phyloP scores from a whole-genome alignment of 2,888 invertebrate genomes.

The Stenolophus ochropezus region DNA sequence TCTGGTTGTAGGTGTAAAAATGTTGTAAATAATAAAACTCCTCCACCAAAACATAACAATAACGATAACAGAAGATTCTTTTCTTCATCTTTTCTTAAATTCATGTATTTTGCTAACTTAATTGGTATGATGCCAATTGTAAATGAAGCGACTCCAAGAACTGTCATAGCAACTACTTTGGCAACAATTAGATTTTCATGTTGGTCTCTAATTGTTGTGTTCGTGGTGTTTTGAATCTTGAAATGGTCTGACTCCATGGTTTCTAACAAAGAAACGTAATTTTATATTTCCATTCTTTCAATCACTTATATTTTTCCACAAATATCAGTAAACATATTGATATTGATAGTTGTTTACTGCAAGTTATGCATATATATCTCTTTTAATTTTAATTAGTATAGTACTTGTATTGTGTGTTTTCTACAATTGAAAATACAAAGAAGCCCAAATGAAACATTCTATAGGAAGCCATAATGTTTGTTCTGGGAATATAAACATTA shows the following conservation, averaged over 20 bases:
- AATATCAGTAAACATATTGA: slow-evolving; percentile 5
- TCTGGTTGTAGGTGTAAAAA: slow-evolving; percentile 81
- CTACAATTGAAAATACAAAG: not conserved
- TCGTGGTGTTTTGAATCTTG: slow-evolving; percentile 39
- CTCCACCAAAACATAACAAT: slow-evolving; percentile 80
- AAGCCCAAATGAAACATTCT: not conserved
- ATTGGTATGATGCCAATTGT: slow-evolving; percentile 77
- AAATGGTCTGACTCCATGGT: slow-evolving; percentile 45
- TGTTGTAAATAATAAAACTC: slow-evolving; percentile 79
- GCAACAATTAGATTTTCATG: slow-evolving; percentile 71
- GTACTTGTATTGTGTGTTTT: not conserved
- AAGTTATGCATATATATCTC: not conserved
- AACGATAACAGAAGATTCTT: slow-evolving; percentile 76
- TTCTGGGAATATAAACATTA: not conserved
- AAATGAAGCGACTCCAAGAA: slow-evolving; percentile 77
- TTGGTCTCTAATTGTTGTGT: slow-evolving; percentile 43
- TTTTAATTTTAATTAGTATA: not conserved
- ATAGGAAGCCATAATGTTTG: slow-evolving; percentile 3
- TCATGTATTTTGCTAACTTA: slow-evolving; percentile 69
- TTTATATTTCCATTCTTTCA: too few relatives aligned
- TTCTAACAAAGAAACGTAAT: too few relatives aligned
- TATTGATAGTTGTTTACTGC: slow-evolving; percentile 2
- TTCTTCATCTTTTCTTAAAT: slow-evolving; percentile 69
- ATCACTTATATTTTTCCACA: slow-evolving; percentile 9
- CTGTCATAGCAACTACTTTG: slow-evolving; percentile 78